Conservation (phyloP, 2,888 invertebrate species). For the Bibio marci region DNA sequence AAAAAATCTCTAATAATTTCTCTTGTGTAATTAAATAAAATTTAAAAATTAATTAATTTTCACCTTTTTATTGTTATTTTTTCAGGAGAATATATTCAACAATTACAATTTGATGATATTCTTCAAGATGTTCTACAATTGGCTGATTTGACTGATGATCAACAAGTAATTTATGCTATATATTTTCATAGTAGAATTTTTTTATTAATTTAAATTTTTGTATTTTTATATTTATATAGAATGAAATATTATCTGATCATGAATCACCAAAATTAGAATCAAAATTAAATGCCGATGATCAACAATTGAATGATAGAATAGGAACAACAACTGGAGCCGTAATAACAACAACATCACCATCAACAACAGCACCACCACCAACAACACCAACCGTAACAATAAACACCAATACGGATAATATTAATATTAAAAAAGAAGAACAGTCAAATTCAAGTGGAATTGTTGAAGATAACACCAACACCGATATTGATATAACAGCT, state of each 20-base stretch:
- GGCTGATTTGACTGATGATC: constrained; percentile 18
- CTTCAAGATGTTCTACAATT: constrained; percentile 28
- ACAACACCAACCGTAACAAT: neutral
- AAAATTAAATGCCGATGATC: too few species aligned
- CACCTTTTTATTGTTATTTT: too few species aligned
- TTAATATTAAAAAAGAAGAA: neutral
- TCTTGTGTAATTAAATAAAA: too few species aligned
- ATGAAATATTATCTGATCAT: neutral
- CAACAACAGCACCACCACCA: neutral
- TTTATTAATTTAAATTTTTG: too few species aligned
- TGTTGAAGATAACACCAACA: neutral
- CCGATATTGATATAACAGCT: constrained; percentile 3
- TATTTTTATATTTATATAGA: neutral
- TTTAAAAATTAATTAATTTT: too few species aligned
- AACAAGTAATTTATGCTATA: constrained; percentile 9
- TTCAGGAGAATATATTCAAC: constrained; percentile 27
- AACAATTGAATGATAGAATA: too few species aligned
- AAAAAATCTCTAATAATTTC: too few species aligned
- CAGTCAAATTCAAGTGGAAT: neutral
- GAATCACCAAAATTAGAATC: too few species aligned
- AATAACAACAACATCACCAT: too few species aligned
- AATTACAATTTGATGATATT: constrained; percentile 23
- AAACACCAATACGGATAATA: neutral
- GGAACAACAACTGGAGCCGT: too few species aligned
- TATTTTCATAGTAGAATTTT: too few species aligned